Evolutionary conservation across 2,797 vertebrate species (phyloP).

Genomic region (Clarias fuscus): DNA sequence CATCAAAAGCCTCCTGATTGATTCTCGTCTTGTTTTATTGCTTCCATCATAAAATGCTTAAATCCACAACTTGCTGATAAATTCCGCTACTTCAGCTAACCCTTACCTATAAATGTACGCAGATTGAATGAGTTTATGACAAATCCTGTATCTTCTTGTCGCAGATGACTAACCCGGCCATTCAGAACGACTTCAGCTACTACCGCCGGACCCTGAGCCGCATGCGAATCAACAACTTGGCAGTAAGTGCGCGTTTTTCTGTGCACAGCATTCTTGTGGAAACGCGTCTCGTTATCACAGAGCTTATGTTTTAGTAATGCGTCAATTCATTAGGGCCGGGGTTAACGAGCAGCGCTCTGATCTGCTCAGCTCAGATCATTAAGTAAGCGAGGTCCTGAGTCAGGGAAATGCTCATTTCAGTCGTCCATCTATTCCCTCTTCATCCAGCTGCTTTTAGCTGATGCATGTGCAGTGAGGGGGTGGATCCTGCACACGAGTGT

Average conservation of each 20-base stretch:
- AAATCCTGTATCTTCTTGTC: not conserved
- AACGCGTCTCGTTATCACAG: slow-evolving; percentile 38
- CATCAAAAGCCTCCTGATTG: not conserved
- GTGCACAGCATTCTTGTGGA: not conserved
- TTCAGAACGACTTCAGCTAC: slow-evolving; percentile 99
- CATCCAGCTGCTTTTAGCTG: slow-evolving; percentile 41
- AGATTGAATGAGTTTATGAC: not conserved
- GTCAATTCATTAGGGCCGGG: slow-evolving; percentile 19
- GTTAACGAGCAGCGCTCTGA: slow-evolving; percentile 49
- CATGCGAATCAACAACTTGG: slow-evolving; percentile 94
- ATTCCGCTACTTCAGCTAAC: not conserved
- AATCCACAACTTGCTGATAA: not conserved
- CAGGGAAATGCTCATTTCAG: slow-evolving; percentile 47
- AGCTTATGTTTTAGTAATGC: slow-evolving; percentile 51
- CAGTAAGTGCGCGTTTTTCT: slow-evolving; percentile 72
- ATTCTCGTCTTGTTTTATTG: not conserved
- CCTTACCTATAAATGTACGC: not conserved
- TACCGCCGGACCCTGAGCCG: slow-evolving; percentile 95
- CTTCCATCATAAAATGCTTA: not conserved
- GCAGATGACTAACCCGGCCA: slow-evolving; percentile 97
- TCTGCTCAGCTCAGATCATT: slow-evolving; percentile 51
- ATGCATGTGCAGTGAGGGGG: slow-evolving; percentile 19
- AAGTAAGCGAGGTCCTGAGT: slow-evolving; percentile 51
- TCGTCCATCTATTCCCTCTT: slow-evolving; percentile 20
- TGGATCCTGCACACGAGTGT: slow-evolving; percentile 23